phyloP scores from a whole-genome alignment of 2,888 invertebrate genomes.

The Catocala nupta region DNA sequence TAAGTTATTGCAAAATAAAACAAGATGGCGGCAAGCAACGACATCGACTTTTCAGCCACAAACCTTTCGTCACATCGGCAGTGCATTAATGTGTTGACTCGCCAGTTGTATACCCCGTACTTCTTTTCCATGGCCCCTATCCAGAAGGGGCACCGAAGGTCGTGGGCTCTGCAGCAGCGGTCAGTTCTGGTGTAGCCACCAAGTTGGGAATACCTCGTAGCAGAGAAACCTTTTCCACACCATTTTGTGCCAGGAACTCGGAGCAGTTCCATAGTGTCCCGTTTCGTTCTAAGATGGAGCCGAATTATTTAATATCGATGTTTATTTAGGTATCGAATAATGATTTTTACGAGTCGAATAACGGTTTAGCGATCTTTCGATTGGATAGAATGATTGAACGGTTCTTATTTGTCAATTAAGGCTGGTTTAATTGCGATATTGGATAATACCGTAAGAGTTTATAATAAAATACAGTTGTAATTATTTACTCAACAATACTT shows the following conservation, averaged over 20 bases:
- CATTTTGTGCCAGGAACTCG: constrained; percentile 96
- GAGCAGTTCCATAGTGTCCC: constrained; percentile 89
- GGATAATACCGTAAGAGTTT: no score
- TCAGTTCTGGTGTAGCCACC: constrained; percentile 95
- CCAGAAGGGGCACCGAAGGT: constrained; percentile 93
- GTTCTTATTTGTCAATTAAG: background rate
- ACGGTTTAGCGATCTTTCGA: no score
- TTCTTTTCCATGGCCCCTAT: constrained; percentile 94
- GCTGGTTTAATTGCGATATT: background rate
- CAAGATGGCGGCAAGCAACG: constrained; percentile 41
- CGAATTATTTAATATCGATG: background rate
- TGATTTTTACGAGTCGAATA: no score
- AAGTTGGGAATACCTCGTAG: constrained; percentile 93
- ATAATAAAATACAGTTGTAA: background rate
- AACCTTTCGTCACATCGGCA: constrained; percentile 97
- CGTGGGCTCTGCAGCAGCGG: constrained; percentile 95
- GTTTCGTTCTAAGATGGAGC: constrained; percentile 72
- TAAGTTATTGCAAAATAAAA: constrained; percentile 19
- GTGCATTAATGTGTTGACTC: constrained; percentile 96
- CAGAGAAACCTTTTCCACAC: constrained; percentile 96
- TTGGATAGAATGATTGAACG: background rate
- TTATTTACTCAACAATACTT: background rate
- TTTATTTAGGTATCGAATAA: background rate
- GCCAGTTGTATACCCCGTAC: constrained; percentile 95
- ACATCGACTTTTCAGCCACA: constrained; percentile 60